Percentiles rank a stretch among this genome's conserved stretches.
phyloP scores from a whole-genome alignment of 1,140 invertebrate genomes.

The Propsilocerus akamusi region DNA sequence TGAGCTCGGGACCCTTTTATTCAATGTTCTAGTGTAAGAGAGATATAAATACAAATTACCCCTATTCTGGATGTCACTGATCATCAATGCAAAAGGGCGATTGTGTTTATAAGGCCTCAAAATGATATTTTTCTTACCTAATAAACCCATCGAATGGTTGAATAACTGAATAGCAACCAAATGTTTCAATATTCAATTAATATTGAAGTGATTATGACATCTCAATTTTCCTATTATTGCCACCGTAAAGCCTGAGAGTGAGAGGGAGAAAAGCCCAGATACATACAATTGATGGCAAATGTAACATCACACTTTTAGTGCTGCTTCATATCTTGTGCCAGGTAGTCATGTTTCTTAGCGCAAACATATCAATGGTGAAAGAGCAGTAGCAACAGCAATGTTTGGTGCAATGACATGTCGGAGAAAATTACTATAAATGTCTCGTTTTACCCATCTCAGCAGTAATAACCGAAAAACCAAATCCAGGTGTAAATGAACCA shows the following conservation, averaged over 20 bases:
- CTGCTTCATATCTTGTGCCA: neutral
- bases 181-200: conserved; percentile 4
- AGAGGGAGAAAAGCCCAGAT: no score
- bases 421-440: no score
- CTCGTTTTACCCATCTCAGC: no score
- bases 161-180: conserved; percentile 1
- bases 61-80: no score
- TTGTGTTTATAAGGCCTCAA: no score
- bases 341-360: neutral
- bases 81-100: no score
- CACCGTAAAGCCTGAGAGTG: neutral
- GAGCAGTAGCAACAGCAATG: no score
- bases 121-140: neutral
- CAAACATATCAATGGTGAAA: neutral
- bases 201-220: conserved; percentile 3
- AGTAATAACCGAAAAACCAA: no score
- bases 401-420: no score
- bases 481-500: conserved; percentile 2
- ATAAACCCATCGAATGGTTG: no score
- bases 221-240: neutral
- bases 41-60: neutral
- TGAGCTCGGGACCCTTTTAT: neutral
- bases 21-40: neutral
- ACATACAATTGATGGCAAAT: neutral
- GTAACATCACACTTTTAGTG: neutral